These are phyloP conservation scores for Chauna torquata DNA, from an alignment of 2,113 vertebrate species.

Conservation along the genomic window DNA sequence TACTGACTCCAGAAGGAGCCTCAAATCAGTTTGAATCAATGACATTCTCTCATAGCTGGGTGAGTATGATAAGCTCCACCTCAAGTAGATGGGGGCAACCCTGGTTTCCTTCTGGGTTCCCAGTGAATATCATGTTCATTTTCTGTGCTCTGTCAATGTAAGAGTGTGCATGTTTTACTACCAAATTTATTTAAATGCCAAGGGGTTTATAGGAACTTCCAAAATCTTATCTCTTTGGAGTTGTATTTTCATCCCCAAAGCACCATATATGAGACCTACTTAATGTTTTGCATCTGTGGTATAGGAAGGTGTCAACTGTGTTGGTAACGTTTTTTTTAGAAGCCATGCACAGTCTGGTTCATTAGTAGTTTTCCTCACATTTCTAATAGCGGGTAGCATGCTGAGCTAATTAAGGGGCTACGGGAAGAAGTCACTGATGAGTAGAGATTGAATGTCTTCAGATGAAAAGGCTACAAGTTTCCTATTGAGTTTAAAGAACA, in stretches of 20 bases:
- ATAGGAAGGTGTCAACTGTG: neutral
- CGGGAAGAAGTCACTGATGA: neutral
- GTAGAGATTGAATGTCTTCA: neutral
- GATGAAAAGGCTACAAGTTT: neutral
- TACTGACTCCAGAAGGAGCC: neutral
- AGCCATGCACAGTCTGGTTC: neutral
- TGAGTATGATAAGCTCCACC: neutral
- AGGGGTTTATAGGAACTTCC: neutral
- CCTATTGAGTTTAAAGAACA: constrained; percentile 4
- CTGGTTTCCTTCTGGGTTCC: neutral
- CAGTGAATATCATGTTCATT: rapidly evolving
- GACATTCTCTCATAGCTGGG: neutral
- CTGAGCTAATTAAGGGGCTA: neutral
- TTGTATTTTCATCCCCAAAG: neutral
- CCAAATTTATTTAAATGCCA: neutral
- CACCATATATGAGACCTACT: neutral
- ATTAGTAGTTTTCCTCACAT: neutral
- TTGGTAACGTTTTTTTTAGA: neutral
- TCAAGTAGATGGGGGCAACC: neutral
- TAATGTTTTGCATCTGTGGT: neutral
- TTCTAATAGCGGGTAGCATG: neutral
- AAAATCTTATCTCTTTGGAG: neutral
- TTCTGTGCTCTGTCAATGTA: neutral
- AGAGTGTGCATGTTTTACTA: neutral
- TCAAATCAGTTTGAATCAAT: neutral